Conservation (phyloP, 2,888 invertebrate genomes). For the Patella depressa region DNA sequence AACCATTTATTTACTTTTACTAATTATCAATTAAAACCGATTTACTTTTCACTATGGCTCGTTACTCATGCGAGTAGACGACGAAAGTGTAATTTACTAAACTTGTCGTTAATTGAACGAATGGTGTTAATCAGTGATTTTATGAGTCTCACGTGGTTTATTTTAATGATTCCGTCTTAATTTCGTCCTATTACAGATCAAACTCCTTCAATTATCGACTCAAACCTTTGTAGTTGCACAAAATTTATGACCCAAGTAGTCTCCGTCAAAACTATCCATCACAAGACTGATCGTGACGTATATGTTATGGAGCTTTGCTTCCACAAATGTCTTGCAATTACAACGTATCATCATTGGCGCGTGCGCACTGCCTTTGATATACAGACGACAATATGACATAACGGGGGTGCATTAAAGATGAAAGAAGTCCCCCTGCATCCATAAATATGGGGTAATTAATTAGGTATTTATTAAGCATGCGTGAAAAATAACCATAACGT, state of each 20-base stretch:
- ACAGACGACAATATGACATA: too few species aligned
- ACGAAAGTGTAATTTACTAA: background rate
- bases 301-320: too few species aligned
- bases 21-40: background rate
- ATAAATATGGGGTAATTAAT: background rate
- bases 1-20: slow-evolving; percentile 2
- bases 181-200: slow-evolving; percentile 1
- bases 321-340: too few species aligned
- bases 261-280: too few species aligned
- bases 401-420: too few species aligned
- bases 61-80: background rate
- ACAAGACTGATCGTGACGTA: too few species aligned
- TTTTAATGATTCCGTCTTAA: slow-evolving; percentile 3
- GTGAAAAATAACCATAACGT: background rate
- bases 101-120: background rate
- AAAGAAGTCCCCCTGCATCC: background rate
- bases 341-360: too few species aligned
- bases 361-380: too few species aligned
- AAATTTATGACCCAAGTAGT: too few species aligned
- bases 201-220: background rate
- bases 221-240: too few species aligned
- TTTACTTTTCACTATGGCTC: background rate
- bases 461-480: background rate
- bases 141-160: slow-evolving; percentile 2
- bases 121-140: background rate